A percentile compares a stretch with the other conserved stretches of the same genome.
These are phyloP conservation scores for Drepana arcuata DNA, from an alignment of 1,140 invertebrate genomes.

Conservation along the genomic window DNA sequence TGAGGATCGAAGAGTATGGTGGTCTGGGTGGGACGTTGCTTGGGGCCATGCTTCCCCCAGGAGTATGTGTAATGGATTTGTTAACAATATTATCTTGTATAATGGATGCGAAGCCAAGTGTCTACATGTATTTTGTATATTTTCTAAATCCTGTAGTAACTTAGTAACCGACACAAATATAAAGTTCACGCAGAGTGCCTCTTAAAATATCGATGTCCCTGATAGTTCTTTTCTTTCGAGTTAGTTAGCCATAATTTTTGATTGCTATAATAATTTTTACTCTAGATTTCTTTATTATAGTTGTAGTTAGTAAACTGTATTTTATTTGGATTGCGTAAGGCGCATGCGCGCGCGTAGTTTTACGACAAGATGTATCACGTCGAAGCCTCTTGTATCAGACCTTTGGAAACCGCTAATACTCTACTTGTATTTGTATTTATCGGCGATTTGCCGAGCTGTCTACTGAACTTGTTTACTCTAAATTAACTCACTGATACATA, in stretches of 20 bases:
- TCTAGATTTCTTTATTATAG: slow-evolving; percentile 26
- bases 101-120: slow-evolving; percentile 12
- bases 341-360: slow-evolving; percentile 15
- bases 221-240: slow-evolving; percentile 41
- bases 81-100: background rate
- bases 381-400: slow-evolving; percentile 45
- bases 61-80: background rate
- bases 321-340: slow-evolving; percentile 17
- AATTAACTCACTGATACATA: slow-evolving; percentile 51
- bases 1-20: slow-evolving; percentile 39
- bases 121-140: slow-evolving; percentile 39
- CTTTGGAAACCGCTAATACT: slow-evolving; percentile 18
- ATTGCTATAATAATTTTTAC: slow-evolving; percentile 30
- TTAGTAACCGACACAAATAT: slow-evolving; percentile 46
- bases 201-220: slow-evolving; percentile 54
- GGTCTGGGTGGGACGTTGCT: too few species aligned
- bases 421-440: slow-evolving; percentile 22
- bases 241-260: slow-evolving; percentile 64
- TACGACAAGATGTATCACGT: slow-evolving; percentile 22
- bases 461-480: slow-evolving; percentile 20
- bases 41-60: too few species aligned
- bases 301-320: slow-evolving; percentile 21
- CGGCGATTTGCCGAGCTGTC: too few species aligned
- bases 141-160: slow-evolving; percentile 38
- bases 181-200: slow-evolving; percentile 70